A percentile compares a stretch with the other conserved stretches of the same genome.
Conservation (phyloP, 1,140 invertebrate species). For the Tetramorium simillimum region DNA sequence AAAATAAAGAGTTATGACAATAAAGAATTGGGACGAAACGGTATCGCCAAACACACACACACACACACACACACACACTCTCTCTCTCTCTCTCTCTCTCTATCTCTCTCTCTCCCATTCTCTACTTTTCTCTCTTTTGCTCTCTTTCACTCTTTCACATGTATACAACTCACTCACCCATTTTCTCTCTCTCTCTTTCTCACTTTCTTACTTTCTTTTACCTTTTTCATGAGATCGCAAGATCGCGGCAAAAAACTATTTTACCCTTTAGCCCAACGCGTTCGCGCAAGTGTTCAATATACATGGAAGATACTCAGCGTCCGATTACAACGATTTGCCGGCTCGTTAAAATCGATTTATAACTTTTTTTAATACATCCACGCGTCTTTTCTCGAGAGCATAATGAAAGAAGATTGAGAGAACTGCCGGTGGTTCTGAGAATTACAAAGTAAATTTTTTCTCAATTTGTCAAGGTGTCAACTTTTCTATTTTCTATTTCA, state of each 20-base stretch:
- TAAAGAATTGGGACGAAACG: constrained; percentile 55
- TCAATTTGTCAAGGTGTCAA: neutral
- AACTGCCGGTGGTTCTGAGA: neutral
- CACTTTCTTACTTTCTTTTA: neutral
- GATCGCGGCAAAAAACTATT: constrained; percentile 48
- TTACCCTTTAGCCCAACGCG: neutral
- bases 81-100: neutral
- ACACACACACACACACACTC: no score
- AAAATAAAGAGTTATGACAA: constrained; percentile 55
- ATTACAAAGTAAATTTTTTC: neutral
- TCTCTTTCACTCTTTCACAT: neutral
- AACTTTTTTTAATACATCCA: neutral
- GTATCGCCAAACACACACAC: constrained; percentile 45
- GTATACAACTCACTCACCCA: neutral
- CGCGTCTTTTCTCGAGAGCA: neutral
- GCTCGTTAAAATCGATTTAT: neutral
- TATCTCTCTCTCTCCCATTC: neutral
- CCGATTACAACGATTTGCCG: constrained; percentile 12
- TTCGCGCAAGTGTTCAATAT: neutral
- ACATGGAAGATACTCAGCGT: constrained; percentile 32
- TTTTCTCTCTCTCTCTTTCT: constrained; percentile 8
- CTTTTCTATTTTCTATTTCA: neutral
- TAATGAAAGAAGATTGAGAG: neutral
- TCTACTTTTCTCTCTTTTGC: neutral
- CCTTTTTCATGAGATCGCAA: constrained; percentile 4